Evolutionary conservation across 2,888 invertebrate genomes (phyloP).

Genomic region (Platerodrilus igneus): DNA sequence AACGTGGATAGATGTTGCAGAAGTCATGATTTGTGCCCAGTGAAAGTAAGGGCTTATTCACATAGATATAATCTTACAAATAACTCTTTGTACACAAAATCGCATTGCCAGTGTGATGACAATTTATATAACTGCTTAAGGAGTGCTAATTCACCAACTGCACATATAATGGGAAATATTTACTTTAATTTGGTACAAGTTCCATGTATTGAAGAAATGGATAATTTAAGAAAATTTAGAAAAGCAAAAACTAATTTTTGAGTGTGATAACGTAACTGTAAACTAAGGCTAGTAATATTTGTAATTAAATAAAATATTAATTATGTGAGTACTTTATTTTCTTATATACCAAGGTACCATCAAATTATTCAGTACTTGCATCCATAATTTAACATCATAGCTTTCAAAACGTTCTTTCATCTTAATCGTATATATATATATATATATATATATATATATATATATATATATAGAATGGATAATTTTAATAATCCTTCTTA

Average conservation of each 20-base stretch:
- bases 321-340: no score
- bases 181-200: conserved; percentile 81
- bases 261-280: conserved; percentile 28
- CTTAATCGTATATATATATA: no score
- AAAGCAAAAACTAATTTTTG: conserved; percentile 54
- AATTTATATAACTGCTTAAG: conserved; percentile 79
- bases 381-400: no score
- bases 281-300: conserved; percentile 1
- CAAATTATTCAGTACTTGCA: no score
- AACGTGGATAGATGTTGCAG: conserved; percentile 81
- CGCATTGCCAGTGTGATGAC: conserved; percentile 85
- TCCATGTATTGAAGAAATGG: conserved; percentile 62
- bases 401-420: no score
- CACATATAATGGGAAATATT: conserved; percentile 73
- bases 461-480: no score
- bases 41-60: conserved; percentile 67
- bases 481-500: no score
- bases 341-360: no score
- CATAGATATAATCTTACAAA: conserved; percentile 78
- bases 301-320: no score
- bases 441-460: no score
- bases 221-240: conserved; percentile 48
- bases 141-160: conserved; percentile 64
- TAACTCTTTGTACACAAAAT: conserved; percentile 80
- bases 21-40: conserved; percentile 85